A percentile compares a stretch with the other conserved stretches of the same genome.
Evolutionary conservation across 1,140 invertebrate species (phyloP).

Genomic region (Saccostrea cuccullata): DNA sequence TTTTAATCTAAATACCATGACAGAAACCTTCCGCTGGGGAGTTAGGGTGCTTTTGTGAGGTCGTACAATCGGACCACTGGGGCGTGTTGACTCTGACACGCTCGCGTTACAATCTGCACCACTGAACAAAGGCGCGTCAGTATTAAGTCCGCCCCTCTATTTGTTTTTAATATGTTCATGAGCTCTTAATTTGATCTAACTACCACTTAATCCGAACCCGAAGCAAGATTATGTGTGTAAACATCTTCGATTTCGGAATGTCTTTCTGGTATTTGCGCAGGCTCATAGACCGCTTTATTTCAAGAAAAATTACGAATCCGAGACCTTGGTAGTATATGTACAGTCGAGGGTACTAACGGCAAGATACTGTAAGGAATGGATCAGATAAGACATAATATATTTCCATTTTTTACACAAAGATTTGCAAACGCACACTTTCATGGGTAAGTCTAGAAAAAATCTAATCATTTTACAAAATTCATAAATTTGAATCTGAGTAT

Average conservation of each 20-base stretch:
- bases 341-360: background rate
- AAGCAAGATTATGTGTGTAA: constrained; percentile 19
- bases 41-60: background rate
- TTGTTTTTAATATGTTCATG: constrained; percentile 35
- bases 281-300: background rate
- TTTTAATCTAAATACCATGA: background rate
- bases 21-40: background rate
- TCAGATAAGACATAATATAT: constrained; percentile 21
- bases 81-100: background rate
- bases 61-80: background rate
- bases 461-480: too few species aligned
- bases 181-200: constrained; percentile 19
- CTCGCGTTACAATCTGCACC: background rate
- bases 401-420: constrained; percentile 32
- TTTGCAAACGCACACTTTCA: constrained; percentile 23
- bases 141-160: background rate
- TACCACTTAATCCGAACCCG: constrained; percentile 25
- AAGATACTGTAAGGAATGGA: background rate
- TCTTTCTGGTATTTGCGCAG: constrained; percentile 29
- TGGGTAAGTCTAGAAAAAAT: constrained; percentile 7
- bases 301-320: constrained; percentile 6
- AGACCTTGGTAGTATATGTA: constrained; percentile 1
- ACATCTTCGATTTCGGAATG: constrained; percentile 33
- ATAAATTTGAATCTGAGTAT: too few species aligned
- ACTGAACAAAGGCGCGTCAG: background rate